Evolutionary conservation across 2,888 invertebrate species (phyloP).

Genomic region (Platerodrilus igneus): DNA sequence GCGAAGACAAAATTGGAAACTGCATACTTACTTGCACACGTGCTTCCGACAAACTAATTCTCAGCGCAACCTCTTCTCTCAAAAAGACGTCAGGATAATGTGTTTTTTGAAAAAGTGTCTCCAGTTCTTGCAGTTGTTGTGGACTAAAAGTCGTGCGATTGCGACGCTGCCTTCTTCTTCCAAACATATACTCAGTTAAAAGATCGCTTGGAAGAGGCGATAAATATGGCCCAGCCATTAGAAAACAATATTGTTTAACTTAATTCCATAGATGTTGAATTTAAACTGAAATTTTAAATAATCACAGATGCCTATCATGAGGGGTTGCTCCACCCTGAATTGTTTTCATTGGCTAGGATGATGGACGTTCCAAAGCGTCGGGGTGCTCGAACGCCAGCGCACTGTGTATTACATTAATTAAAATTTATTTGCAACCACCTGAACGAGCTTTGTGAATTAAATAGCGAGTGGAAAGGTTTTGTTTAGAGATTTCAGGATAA

Average conservation of each 20-base stretch:
- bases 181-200: conserved; percentile 91
- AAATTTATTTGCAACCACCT: too few relatives aligned
- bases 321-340: conserved; percentile 43
- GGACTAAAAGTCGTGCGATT: conserved; percentile 93
- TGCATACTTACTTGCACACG: conserved; percentile 82
- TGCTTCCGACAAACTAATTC: conserved; percentile 88
- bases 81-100: conserved; percentile 89
- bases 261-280: conserved; percentile 21
- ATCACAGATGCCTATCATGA: conserved; percentile 29
- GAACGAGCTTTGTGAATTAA: too few relatives aligned
- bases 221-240: conserved; percentile 82
- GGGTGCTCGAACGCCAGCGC: conserved; percentile 45
- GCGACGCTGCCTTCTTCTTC: conserved; percentile 78
- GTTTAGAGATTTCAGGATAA: too few relatives aligned
- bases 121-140: conserved; percentile 86
- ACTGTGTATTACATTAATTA: conserved; percentile 24
- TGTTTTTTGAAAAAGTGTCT: conserved; percentile 88
- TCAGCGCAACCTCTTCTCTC: conserved; percentile 85
- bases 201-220: conserved; percentile 82
- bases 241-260: conserved; percentile 5
- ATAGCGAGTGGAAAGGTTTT: too few relatives aligned
- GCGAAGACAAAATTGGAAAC: conserved; percentile 1
- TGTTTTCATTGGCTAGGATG: conserved; percentile 39
- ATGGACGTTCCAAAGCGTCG: conserved; percentile 43
- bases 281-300: conserved; percentile 32